phyloP scores from a whole-genome alignment of 2,797 vertebrate genomes.

The Epinephelus malabaricus region DNA sequence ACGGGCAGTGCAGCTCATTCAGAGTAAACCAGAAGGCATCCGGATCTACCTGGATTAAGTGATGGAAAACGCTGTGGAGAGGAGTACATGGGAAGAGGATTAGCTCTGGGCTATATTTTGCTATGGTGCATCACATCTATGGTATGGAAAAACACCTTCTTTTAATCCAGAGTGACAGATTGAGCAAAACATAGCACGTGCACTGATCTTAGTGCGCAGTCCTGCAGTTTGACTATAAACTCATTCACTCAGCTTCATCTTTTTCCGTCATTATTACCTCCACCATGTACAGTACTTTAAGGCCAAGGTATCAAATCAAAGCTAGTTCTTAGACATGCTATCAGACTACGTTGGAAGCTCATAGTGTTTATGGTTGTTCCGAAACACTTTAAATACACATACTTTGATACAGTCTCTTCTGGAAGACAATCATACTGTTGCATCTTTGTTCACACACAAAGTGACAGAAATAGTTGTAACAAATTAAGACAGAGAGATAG shows the following conservation, averaged over 20 bases:
- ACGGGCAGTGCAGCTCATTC: constrained; percentile 87
- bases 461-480: too few species aligned
- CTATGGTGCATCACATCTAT: constrained; percentile 15
- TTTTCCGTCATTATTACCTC: neutral
- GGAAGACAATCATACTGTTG: neutral
- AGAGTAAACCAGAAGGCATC: constrained; percentile 92
- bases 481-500: neutral
- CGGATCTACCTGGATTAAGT: constrained; percentile 89
- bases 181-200: constrained; percentile 23
- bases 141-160: constrained; percentile 13
- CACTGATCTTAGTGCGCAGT: constrained; percentile 1
- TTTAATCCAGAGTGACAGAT: constrained; percentile 46
- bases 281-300: neutral
- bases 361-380: neutral
- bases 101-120: constrained; percentile 24
- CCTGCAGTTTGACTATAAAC: constrained; percentile 22
- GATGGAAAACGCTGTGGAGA: constrained; percentile 88
- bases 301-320: neutral
- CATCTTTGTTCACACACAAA: neutral
- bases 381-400: neutral
- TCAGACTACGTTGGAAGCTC: neutral
- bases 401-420: neutral
- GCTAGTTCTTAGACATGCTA: neutral
- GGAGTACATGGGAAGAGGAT: constrained; percentile 13
- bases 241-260: constrained; percentile 2